Base-by-base conservation (phyloP, 2,888 invertebrate genomes). In the Chymomyza fuscimana region DNA sequence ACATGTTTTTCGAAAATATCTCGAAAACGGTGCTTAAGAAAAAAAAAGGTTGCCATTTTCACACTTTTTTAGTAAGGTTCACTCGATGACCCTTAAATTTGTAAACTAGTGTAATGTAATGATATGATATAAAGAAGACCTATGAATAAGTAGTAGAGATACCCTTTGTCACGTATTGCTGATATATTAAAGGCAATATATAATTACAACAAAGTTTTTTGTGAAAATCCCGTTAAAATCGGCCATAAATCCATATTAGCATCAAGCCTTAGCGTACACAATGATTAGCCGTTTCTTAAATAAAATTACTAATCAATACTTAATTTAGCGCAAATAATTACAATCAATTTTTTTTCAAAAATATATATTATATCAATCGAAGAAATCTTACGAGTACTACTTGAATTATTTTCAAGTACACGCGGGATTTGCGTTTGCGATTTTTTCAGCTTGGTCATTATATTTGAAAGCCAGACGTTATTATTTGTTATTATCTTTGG, bases 401-500 rank as follows among this genome's bases (percentile, higher is more conserved):
- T 63, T 40, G 63, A 63, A 63, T 63, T 63, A 50, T 46, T 15
- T 46, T 46, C 22, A 22, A 50, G 15, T 63, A 46, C 46, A 51
- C 5, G 22, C 12, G 40, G 51, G 65, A 25, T 51, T 56, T 58
- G n/a, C 46, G 64, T 56, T 32, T 63, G 58, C 65, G 52, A 54
- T 36, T 62, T 19, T 75, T 65, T 32, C 29, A 59, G 74, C 62
- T 58, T 36, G 58, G 74, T 71, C 74, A 74, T 75, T 75, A 70
- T 74, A 74, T 46, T 12, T 46, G 2, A 46, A 12, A 46, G 40
- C 40, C 40, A 46, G 40, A 46, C 40, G 12, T 46, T 46, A 46
- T 32, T 63, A 70, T 70, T 63, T 63, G n/a, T 66, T 63, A 75
- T 65, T 75, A 75, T 75, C 75, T 70, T 64, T 54, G 66, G 51